Evolutionary conservation across 2,888 invertebrate genomes (phyloP).

Genomic region (Acanthoscelides obtectus): DNA sequence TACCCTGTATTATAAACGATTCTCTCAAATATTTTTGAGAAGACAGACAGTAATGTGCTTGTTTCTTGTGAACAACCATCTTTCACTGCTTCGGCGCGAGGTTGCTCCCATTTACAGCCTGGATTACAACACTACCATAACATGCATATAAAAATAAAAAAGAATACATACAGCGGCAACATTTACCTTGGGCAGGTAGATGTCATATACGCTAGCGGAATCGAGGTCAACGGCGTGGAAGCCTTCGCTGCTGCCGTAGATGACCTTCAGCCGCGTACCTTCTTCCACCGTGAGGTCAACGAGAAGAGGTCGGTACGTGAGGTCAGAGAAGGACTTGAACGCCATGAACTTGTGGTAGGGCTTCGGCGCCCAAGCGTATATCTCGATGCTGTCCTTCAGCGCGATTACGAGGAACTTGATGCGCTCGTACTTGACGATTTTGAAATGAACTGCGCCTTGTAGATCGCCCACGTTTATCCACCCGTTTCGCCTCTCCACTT

Average conservation of each 20-base stretch:
- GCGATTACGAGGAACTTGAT: conserved; percentile 99
- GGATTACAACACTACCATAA: no score
- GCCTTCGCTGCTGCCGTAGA: conserved; percentile 97
- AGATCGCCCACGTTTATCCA: conserved; percentile 99
- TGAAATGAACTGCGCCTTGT: conserved; percentile 98
- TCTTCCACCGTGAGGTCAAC: conserved; percentile 99
- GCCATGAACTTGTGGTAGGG: conserved; percentile 99
- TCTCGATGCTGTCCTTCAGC: conserved; percentile 97
- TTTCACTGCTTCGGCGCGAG: no score
- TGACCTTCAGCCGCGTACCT: conserved; percentile 98
- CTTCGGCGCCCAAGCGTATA: conserved; percentile 99
- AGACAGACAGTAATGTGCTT: no score
- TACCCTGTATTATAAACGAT: no score
- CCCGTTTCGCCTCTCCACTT: conserved; percentile 95
- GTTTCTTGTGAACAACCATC: no score
- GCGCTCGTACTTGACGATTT: conserved; percentile 99
- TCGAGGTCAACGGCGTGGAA: conserved; percentile 99
- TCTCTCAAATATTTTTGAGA: no score
- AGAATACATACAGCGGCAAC: conserved; percentile 1
- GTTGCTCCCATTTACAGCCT: no score
- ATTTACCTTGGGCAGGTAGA: conserved; percentile 94
- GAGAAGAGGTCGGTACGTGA: conserved; percentile 81
- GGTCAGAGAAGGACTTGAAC: conserved; percentile 83
- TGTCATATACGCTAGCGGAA: conserved; percentile 97
- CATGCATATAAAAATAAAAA: background rate